Conservation (phyloP, 2,888 invertebrate species). For the Laothoe populi region DNA sequence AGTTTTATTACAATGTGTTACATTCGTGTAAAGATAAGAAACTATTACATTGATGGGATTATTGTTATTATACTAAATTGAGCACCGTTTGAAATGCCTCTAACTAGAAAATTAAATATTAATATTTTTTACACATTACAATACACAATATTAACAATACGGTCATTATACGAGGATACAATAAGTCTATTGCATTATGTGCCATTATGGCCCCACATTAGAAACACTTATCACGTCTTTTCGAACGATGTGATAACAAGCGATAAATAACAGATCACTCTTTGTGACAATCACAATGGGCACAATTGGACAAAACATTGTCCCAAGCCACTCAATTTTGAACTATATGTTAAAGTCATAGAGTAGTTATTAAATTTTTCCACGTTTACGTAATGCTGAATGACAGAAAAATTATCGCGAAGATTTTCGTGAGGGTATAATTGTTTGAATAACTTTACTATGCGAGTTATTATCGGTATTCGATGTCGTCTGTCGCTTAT, state of each 20-base stretch:
- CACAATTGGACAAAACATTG: constrained; percentile 14
- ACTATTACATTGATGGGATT: no score
- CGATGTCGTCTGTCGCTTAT: constrained; percentile 62
- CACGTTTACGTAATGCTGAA: constrained; percentile 38
- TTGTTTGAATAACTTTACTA: constrained; percentile 47
- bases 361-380: constrained; percentile 17
- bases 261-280: constrained; percentile 64
- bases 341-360: background rate
- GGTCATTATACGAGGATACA: constrained; percentile 33
- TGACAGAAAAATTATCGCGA: constrained; percentile 50
- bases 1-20: no score
- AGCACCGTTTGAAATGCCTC: background rate
- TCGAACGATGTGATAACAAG: constrained; percentile 31
- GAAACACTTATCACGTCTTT: constrained; percentile 40
- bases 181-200: constrained; percentile 45
- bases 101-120: background rate
- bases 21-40: no score
- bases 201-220: constrained; percentile 46
- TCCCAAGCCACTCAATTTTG: background rate
- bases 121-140: background rate
- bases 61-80: no score
- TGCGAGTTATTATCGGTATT: constrained; percentile 46
- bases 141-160: background rate
- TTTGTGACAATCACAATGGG: constrained; percentile 59
- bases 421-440: constrained; percentile 58